These are phyloP conservation scores for Telmatochromis bifrenatus DNA, from an alignment of 2,113 vertebrate species.

Conservation along the genomic window DNA sequence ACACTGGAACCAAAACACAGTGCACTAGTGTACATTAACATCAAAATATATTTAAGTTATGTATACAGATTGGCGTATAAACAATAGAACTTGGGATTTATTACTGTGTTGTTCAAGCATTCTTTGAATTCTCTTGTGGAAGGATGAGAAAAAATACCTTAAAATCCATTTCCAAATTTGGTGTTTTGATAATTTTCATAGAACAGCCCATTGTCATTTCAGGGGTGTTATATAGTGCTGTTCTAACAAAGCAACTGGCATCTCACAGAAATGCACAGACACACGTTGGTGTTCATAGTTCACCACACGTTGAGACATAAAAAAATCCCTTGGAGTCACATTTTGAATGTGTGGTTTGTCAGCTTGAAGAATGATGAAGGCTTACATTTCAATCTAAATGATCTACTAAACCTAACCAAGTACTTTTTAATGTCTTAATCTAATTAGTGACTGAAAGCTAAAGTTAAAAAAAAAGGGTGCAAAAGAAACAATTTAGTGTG, in stretches of 20 bases:
- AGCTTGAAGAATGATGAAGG: background rate
- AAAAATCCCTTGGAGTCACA: background rate
- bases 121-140: background rate
- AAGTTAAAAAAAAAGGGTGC: rapidly evolving
- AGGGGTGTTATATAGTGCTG: background rate
- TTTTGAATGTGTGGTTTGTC: background rate
- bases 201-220: background rate
- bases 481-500: background rate
- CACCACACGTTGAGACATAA: background rate
- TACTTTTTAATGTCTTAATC: background rate
- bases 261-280: background rate
- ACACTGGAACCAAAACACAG: background rate
- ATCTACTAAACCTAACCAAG: background rate
- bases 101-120: background rate
- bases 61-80: background rate
- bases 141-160: background rate
- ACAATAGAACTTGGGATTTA: background rate
- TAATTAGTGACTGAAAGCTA: background rate
- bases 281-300: background rate
- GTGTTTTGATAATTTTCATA: background rate
- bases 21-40: background rate
- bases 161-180: background rate
- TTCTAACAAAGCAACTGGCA: background rate
- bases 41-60: background rate
- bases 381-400: background rate